Conservation (phyloP, 1,140 invertebrate genomes). For the Drosophila eugracilis region DNA sequence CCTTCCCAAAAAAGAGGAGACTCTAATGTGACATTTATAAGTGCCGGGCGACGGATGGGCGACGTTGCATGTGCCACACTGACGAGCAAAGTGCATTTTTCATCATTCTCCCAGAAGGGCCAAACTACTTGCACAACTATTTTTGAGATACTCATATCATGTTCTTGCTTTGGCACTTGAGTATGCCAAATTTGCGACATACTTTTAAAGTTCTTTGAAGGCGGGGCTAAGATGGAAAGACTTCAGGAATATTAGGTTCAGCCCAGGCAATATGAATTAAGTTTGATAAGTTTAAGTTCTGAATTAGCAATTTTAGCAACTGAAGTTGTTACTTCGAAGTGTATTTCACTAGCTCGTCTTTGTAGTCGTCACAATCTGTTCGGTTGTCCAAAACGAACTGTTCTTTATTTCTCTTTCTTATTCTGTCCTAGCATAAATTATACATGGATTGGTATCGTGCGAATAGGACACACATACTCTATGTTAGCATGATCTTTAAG, state of each 20-base stretch:
- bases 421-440: no score
- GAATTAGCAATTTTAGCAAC: no score
- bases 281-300: no score
- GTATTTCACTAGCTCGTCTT: no score
- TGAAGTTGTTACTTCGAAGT: no score
- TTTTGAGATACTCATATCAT: constrained; percentile 55
- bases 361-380: no score
- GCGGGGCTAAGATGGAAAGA: constrained; percentile 1
- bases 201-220: constrained; percentile 36
- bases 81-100: constrained; percentile 80
- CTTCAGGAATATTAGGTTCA: constrained; percentile 28
- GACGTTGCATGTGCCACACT: constrained; percentile 64
- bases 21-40: constrained; percentile 82
- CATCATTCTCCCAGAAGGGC: constrained; percentile 55
- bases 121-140: constrained; percentile 55
- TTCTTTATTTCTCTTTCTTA: no score
- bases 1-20: constrained; percentile 27
- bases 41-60: constrained; percentile 68
- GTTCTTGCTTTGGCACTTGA: constrained; percentile 37
- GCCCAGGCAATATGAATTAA: background rate
- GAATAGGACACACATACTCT: no score
- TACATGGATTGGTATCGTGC: no score
- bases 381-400: no score
- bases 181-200: constrained; percentile 46
- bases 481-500: no score